Evolutionary conservation across 1,140 invertebrate genomes (phyloP), one percentile per base, ranked within the genome.

Genomic region (Lepidurus arcticus): DNA sequence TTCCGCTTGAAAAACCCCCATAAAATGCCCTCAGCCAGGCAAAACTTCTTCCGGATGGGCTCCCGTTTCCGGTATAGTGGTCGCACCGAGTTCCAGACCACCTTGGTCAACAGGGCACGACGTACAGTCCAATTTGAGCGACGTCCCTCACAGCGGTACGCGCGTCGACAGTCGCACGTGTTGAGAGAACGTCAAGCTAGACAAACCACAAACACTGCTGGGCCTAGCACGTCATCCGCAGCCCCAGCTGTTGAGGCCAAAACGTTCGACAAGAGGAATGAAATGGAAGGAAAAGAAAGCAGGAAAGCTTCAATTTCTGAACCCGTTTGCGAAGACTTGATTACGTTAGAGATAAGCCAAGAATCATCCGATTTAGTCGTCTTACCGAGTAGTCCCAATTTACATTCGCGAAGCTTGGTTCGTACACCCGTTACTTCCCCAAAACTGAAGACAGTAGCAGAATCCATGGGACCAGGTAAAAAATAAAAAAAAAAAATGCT

Each of bases 41-140:
- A 98, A 84, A 98, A 97, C 85, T 98, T 98, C 85, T 97, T 98
- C 86, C 88, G 96, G 78, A 97, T 98, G 94, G 96, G 96, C 43
- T 98, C 96, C 0, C 88, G 96, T 73, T 98, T 98, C 84, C 90
- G 96, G 84, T 98, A 98, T 84, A 91, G 90, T 84, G 90, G 90
- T 0, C 91, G 96, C 84, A 99, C 97, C 0, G 96, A 98, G 86
- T 98, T 97, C 84, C 96, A 98, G 87, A 95, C 95, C 1, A 96
- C 95, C 6, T 91, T 94, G 81, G 89, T 93, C 80, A 97, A 94
- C 84, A 88, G 93, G 79, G 93, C 95, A 9, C 86, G 95, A 76
- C 88, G 95, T 75, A 96, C 94, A 73, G 95, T 97, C 3, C 94
- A 96, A 82, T 97, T 99, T 85, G 96, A 99, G 85, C 88, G 98